Evolutionary conservation across 1,140 invertebrate species (phyloP).

Genomic region (Drosophila sulfurigaster): DNA sequence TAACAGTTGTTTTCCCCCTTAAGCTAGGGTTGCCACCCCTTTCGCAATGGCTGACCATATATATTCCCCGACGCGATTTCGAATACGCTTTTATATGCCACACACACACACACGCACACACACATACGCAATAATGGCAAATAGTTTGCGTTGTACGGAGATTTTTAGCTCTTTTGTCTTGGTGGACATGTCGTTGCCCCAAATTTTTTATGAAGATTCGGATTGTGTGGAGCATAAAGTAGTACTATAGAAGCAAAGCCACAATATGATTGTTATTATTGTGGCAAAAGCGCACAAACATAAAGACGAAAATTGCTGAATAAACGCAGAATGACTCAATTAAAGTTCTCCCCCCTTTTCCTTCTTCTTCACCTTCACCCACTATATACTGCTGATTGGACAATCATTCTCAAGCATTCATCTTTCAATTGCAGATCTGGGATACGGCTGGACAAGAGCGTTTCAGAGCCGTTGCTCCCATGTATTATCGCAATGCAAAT

Average conservation of each 20-base stretch:
- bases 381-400: constrained; percentile 13
- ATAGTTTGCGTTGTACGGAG: constrained; percentile 42
- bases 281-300: constrained; percentile 57
- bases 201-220: constrained; percentile 74
- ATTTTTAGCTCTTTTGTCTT: constrained; percentile 61
- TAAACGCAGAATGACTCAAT: constrained; percentile 72
- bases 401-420: constrained; percentile 12
- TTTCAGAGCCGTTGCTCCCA: constrained; percentile 94
- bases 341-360: constrained; percentile 59
- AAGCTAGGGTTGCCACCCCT: constrained; percentile 62
- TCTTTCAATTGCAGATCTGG: constrained; percentile 88
- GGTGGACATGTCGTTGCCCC: constrained; percentile 74
- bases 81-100: constrained; percentile 60
- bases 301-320: constrained; percentile 69
- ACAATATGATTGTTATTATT: constrained; percentile 77
- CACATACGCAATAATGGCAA: constrained; percentile 20
- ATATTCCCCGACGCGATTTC: constrained; percentile 58
- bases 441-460: constrained; percentile 96
- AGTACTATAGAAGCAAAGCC: constrained; percentile 21
- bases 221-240: constrained; percentile 62
- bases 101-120: not conserved
- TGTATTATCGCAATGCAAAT: constrained; percentile 96
- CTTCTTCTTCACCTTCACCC: too few relatives aligned
- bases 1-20: constrained; percentile 47
- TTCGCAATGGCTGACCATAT: constrained; percentile 40